These are phyloP conservation scores for Xestia sexstrigata DNA, from an alignment of 2,888 invertebrate genomes.

Conservation along the genomic window DNA sequence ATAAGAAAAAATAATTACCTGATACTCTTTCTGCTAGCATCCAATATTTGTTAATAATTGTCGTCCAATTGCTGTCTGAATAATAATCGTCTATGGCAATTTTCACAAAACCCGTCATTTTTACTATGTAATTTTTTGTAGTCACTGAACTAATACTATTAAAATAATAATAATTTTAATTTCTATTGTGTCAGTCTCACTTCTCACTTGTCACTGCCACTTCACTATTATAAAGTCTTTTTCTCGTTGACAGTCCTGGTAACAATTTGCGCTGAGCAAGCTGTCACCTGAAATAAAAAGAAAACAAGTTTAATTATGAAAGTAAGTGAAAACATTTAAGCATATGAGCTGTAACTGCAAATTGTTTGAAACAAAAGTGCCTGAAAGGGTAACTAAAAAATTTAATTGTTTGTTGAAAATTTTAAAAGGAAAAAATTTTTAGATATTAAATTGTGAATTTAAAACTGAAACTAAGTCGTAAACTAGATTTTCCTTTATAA, in stretches of 20 bases:
- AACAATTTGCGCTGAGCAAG: slow-evolving; percentile 84
- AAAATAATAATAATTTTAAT: slow-evolving; percentile 34
- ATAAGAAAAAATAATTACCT: slow-evolving; percentile 87
- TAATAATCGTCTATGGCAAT: slow-evolving; percentile 92
- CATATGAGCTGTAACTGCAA: not conserved
- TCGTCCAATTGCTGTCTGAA: slow-evolving; percentile 92
- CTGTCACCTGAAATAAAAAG: slow-evolving; percentile 84
- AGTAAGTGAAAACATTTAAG: slow-evolving; percentile 31
- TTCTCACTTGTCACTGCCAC: slow-evolving; percentile 80
- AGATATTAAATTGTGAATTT: not conserved
- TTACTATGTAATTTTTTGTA: slow-evolving; percentile 69
- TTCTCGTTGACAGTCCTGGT: slow-evolving; percentile 69
- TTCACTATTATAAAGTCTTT: slow-evolving; percentile 67
- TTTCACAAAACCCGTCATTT: slow-evolving; percentile 92
- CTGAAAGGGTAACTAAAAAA: not conserved
- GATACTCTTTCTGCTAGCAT: slow-evolving; percentile 93
- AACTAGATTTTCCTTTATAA: not conserved
- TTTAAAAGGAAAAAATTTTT: not conserved
- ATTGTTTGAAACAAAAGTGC: not conserved
- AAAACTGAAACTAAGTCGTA: too few species aligned
- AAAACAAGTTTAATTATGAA: slow-evolving; percentile 36
- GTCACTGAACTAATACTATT: slow-evolving; percentile 65
- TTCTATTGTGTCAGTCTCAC: slow-evolving; percentile 68
- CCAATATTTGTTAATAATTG: slow-evolving; percentile 93
- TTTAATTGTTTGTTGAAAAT: not conserved